Evolutionary conservation across 2,888 invertebrate genomes (phyloP), one percentile per base, ranked within the genome.

Genomic region (Sarcophaga rosellei): DNA sequence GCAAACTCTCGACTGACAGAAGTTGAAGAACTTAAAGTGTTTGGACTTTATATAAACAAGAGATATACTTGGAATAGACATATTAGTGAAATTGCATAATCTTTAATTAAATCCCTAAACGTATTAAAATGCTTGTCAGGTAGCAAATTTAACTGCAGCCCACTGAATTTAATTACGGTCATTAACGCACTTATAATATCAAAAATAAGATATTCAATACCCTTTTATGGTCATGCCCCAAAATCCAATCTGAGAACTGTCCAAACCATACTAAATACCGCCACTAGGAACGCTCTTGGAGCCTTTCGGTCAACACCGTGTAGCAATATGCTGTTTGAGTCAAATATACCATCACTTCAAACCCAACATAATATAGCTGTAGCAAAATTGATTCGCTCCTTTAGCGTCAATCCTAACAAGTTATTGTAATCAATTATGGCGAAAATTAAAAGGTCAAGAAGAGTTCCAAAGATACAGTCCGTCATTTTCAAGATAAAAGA

Each of bases 201-300:
- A n/a, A 65, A 65, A 65, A 65, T 65, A 12, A n/a, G 65, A 65
- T 63, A 63, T 23, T 63, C 15, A 4, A 11, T 63, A 25, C 63
- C 63, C 11, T 23, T 63, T 17, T 23, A 23, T 17, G 63, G 63
- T 23, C n/a, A n/a, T 17, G 12, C 12, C 12, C 23, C 63, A 63
- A 63, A 25, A 63, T 63, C 25, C 11, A 63, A 4, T 11, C 23
- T 23, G 11, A 21, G 23, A 23, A 23, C 8, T 11, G 15, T 63
- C 12, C 12, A 21, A 11, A 23, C 63, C 21, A 63, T 63, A 63
- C 12, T 63, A 63, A 21, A 63, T 63, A 23, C 63, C 1, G 63
- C 63, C 15, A n/a, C 23, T 15, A 63, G 63, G 23, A 23, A 4
- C 23, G 63, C 63, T 4, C 63, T 63, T 10, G 21, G 21, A 21